Conservation (phyloP, 2,888 invertebrate species). For the Nycteola revayana region DNA sequence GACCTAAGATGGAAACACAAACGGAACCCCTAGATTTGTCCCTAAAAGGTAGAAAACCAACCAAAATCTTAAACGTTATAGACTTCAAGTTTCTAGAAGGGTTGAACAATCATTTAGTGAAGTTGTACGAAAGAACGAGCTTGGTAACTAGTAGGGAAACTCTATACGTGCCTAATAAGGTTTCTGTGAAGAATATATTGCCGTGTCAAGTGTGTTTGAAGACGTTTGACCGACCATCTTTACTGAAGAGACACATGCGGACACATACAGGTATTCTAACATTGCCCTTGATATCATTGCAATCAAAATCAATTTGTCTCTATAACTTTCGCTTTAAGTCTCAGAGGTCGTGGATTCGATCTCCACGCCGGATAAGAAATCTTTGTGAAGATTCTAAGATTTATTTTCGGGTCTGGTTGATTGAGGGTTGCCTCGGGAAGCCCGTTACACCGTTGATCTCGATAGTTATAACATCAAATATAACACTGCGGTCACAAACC, state of each 20-base stretch:
- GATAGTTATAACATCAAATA: too few species aligned
- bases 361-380: too few species aligned
- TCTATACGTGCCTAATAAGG: slow-evolving; percentile 33
- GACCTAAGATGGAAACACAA: slow-evolving; percentile 53
- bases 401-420: too few species aligned
- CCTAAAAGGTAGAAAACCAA: slow-evolving; percentile 42
- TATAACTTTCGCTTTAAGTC: too few species aligned
- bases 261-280: slow-evolving; percentile 84
- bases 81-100: slow-evolving; percentile 68
- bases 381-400: too few species aligned
- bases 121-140: slow-evolving; percentile 64
- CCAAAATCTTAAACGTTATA: slow-evolving; percentile 53
- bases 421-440: too few species aligned
- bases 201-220: slow-evolving; percentile 85
- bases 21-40: slow-evolving; percentile 71
- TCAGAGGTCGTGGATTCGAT: too few species aligned
- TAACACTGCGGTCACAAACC: too few species aligned
- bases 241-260: slow-evolving; percentile 85
- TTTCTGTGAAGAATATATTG: slow-evolving; percentile 54
- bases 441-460: too few species aligned
- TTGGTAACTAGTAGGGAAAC: slow-evolving; percentile 40
- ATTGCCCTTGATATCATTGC: too few species aligned
- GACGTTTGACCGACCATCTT: slow-evolving; percentile 85
- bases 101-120: slow-evolving; percentile 63
- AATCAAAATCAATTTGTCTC: too few species aligned